A percentile compares a stretch with the other conserved stretches of the same genome.
These are phyloP conservation scores for Dryoscopus gambensis DNA, from an alignment of 2,113 vertebrate species.

Conservation along the genomic window DNA sequence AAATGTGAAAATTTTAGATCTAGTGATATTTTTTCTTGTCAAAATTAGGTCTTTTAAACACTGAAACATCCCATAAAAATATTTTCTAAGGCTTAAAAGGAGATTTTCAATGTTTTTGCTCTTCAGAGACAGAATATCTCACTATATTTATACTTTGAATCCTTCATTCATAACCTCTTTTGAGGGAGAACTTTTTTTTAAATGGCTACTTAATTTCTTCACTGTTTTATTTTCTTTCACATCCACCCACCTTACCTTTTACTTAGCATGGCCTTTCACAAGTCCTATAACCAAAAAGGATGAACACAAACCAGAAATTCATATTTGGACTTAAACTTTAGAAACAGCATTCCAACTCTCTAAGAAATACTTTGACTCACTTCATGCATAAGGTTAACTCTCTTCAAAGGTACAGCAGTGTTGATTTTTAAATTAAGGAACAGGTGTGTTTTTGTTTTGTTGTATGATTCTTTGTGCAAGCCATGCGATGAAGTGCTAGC, in stretches of 20 bases:
- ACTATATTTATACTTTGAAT: background rate
- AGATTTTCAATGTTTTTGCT: background rate
- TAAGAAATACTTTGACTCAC: background rate
- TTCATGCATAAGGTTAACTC: background rate
- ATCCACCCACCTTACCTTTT: background rate
- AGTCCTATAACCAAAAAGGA: background rate
- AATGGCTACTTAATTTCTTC: background rate
- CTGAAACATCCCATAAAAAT: background rate
- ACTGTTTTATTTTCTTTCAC: background rate
- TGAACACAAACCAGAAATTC: background rate
- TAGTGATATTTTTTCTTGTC: background rate
- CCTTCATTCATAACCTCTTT: background rate
- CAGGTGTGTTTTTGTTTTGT: background rate
- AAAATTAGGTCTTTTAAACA: background rate
- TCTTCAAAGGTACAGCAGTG: background rate
- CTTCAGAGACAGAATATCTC: background rate
- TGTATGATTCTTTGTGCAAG: rapidly evolving
- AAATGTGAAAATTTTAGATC: background rate
- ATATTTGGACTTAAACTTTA: background rate
- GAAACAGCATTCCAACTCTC: background rate
- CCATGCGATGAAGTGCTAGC: background rate
- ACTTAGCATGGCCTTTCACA: background rate
- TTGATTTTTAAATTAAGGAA: background rate
- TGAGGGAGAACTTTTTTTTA: background rate
- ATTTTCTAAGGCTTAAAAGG: background rate